A percentile compares a stretch with the other conserved stretches of the same genome.
phyloP scores from a whole-genome alignment of 2,888 invertebrate genomes.

The Fissipunctia ypsillon region DNA sequence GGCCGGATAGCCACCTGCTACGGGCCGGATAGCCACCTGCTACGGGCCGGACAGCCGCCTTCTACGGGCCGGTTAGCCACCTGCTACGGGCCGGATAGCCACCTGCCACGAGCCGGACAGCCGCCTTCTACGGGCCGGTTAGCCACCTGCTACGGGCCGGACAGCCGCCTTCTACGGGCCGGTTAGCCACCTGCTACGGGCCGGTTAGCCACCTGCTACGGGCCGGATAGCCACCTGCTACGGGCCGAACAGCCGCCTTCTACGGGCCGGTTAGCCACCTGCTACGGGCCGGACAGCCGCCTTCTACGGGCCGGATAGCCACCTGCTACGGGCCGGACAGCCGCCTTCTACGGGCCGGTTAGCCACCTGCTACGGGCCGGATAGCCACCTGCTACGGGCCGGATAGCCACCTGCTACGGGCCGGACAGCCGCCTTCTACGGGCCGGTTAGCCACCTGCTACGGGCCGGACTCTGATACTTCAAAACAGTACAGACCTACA shows the following conservation, averaged over 20 bases:
- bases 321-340: neutral
- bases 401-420: neutral
- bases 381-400: neutral
- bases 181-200: neutral
- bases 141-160: neutral
- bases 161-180: too few relatives aligned
- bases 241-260: too few relatives aligned
- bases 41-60: slow-evolving; percentile 5
- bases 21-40: neutral
- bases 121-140: too few relatives aligned
- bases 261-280: neutral
- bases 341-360: too few relatives aligned
- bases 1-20: neutral
- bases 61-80: too few relatives aligned
- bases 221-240: neutral
- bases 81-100: neutral
- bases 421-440: neutral
- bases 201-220: neutral
- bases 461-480: too few relatives aligned
- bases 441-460: neutral
- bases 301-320: too few relatives aligned
- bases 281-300: slow-evolving; percentile 8
- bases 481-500: too few relatives aligned
- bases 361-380: neutral
- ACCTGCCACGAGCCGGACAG: neutral